phyloP scores from a whole-genome alignment of 2,888 invertebrate species.

The Seira sanloemensis region DNA sequence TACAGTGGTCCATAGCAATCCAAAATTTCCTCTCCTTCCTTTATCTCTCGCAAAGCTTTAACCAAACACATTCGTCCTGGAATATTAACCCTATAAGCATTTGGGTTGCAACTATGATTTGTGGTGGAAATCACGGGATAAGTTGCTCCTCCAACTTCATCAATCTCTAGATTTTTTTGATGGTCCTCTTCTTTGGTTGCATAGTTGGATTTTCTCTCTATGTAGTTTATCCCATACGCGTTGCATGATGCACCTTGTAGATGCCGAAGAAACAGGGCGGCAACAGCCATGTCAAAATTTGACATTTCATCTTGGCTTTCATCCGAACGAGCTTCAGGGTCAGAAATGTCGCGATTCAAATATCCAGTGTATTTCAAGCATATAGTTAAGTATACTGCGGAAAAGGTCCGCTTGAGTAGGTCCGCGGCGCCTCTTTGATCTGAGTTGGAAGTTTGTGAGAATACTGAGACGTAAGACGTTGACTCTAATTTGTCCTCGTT shows the following conservation, averaged over 20 bases:
- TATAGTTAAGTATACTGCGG: conserved; percentile 76
- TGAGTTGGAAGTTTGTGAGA: conserved; percentile 76
- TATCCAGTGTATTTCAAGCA: conserved; percentile 75
- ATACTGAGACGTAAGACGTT: conserved; percentile 75
- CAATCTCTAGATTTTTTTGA: conserved; percentile 56
- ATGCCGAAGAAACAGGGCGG: conserved; percentile 76
- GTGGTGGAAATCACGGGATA: conserved; percentile 76
- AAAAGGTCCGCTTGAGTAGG: conserved; percentile 75
- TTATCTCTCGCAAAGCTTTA: conserved; percentile 75
- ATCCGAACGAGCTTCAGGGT: not conserved
- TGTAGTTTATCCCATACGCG: conserved; percentile 76
- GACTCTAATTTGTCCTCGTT: conserved; percentile 64
- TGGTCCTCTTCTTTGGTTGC: conserved; percentile 73
- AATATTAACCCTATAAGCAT: conserved; percentile 76
- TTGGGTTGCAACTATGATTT: conserved; percentile 78
- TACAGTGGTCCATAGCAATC: conserved; percentile 78
- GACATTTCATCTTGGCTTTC: conserved; percentile 38
- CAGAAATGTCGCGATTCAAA: conserved; percentile 37
- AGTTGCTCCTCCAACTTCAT: conserved; percentile 77
- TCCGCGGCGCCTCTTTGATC: conserved; percentile 74
- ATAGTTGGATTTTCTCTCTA: conserved; percentile 73
- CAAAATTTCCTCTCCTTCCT: conserved; percentile 76
- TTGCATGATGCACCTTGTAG: conserved; percentile 77
- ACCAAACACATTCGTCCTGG: conserved; percentile 74
- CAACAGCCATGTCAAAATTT: conserved; percentile 73